A percentile compares a stretch with the other conserved stretches of the same genome.
These are phyloP conservation scores for Protaetia brevitarsis DNA, from an alignment of 1,140 invertebrate species.

Conservation along the genomic window DNA sequence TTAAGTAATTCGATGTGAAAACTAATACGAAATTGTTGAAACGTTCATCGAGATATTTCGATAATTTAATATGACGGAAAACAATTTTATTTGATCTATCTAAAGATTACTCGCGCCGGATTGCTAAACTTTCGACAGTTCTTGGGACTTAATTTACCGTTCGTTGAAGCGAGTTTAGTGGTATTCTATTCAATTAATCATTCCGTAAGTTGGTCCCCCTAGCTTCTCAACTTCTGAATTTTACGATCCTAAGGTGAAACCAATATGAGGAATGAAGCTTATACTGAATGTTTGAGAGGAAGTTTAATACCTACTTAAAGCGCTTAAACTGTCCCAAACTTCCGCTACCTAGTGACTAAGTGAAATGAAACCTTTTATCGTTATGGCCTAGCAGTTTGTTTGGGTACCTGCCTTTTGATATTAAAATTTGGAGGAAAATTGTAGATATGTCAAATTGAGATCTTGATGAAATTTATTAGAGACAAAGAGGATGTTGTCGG, in stretches of 20 bases:
- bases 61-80: not conserved
- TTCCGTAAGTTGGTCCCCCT: not conserved
- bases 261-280: not conserved
- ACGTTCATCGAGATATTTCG: not conserved
- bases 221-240: not conserved
- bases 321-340: too few species aligned
- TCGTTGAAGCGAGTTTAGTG: not conserved
- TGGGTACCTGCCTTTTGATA: too few species aligned
- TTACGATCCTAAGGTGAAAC: not conserved
- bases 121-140: not conserved
- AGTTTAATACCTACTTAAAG: too few species aligned
- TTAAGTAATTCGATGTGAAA: not conserved
- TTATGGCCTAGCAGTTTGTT: too few species aligned
- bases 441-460: too few species aligned
- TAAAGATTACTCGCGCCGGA: too few species aligned
- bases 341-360: too few species aligned
- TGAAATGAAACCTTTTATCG: too few species aligned
- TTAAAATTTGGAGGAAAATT: too few species aligned
- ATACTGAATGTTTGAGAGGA: not conserved
- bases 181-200: slow-evolving; percentile 9
- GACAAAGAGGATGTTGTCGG: too few species aligned
- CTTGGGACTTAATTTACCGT: not conserved
- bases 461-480: too few species aligned
- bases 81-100: not conserved
- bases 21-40: not conserved